A percentile compares a stretch with the other conserved stretches of the same genome.
phyloP scores from a whole-genome alignment of 2,113 vertebrate species.

The Lepus timidus region DNA sequence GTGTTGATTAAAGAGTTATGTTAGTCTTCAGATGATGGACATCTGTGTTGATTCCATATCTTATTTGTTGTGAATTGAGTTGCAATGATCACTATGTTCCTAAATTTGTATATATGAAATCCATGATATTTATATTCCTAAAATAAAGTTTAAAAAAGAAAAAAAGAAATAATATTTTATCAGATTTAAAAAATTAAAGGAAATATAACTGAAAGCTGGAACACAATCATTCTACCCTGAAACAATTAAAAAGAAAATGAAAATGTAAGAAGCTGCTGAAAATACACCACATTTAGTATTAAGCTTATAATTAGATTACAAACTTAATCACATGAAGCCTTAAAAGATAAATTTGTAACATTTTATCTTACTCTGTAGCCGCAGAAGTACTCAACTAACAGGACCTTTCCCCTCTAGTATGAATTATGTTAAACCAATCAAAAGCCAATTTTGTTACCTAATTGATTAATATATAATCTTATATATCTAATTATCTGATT shows the following conservation, averaged over 20 bases:
- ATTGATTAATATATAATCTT: too few species aligned
- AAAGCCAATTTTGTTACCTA: not conserved
- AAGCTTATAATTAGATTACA: not conserved
- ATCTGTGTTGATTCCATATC: too few species aligned
- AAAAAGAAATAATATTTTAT: too few species aligned
- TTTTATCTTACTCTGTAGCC: not conserved
- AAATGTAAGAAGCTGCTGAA: not conserved
- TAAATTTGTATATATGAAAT: too few species aligned
- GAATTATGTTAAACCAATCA: constrained; percentile 43
- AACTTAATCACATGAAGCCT: not conserved
- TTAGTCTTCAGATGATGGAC: too few species aligned
- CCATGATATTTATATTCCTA: too few species aligned
- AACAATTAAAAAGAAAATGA: not conserved
- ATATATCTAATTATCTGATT: not conserved
- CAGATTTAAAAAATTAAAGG: not conserved
- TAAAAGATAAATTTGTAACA: not conserved
- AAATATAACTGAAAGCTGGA: not conserved
- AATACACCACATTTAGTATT: not conserved
- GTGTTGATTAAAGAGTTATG: too few species aligned
- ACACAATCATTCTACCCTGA: not conserved
- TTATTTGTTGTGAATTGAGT: too few species aligned
- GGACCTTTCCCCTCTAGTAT: not conserved
- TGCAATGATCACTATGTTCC: too few species aligned
- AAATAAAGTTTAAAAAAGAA: too few species aligned
- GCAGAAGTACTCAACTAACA: not conserved